These are phyloP conservation scores for Ctena decussata DNA, from an alignment of 2,888 invertebrate species.

Conservation along the genomic window DNA sequence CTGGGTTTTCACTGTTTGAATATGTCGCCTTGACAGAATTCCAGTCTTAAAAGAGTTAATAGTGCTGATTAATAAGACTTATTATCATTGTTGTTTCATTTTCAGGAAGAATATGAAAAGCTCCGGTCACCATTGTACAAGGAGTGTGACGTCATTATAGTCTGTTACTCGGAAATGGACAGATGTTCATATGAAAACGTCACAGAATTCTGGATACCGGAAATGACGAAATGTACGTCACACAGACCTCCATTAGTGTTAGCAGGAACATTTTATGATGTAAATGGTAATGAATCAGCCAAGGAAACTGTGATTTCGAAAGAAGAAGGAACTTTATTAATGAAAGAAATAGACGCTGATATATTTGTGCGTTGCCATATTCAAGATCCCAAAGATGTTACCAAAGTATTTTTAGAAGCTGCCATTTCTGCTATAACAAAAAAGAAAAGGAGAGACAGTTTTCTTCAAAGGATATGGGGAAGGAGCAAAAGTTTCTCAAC, in stretches of 20 bases:
- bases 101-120: constrained; percentile 18
- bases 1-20: too few species aligned
- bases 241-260: constrained; percentile 1
- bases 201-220: constrained; percentile 20
- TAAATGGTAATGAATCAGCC: not conserved
- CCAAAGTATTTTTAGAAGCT: constrained; percentile 11
- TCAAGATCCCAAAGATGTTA: not conserved
- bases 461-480: constrained; percentile 1
- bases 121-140: constrained; percentile 7
- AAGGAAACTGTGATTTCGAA: not conserved
- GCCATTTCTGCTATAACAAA: constrained; percentile 3
- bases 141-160: constrained; percentile 9
- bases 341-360: constrained; percentile 11
- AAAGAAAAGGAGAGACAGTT: not conserved
- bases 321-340: not conserved
- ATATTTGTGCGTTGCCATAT: constrained; percentile 9
- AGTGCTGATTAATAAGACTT: too few species aligned
- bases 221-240: constrained; percentile 6
- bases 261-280: not conserved
- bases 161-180: not conserved
- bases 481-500: not conserved
- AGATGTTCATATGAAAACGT: constrained; percentile 19
- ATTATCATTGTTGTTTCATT: too few species aligned
- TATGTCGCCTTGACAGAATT: too few species aligned
- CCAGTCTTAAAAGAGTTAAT: too few species aligned